Conservation (phyloP, 37 sponge, comb jelly and placozoan genomes). For the Halichondria panicea region DNA sequence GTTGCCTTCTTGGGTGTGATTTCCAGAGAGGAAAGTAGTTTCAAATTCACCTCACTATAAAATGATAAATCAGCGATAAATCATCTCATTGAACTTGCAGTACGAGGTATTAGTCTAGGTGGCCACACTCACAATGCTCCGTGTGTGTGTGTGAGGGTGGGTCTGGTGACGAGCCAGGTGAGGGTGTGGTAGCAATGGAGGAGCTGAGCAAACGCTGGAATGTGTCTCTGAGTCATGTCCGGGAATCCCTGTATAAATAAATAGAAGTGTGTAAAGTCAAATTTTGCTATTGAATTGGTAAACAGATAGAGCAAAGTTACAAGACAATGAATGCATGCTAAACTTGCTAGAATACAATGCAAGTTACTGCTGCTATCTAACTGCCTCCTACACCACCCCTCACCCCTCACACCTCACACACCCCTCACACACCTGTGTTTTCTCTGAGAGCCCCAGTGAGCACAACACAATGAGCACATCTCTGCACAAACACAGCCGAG, state of each 20-base stretch:
- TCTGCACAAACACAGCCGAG: conserved; percentile 20
- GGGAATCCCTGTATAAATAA: not conserved
- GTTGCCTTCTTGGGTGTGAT: too few relatives aligned
- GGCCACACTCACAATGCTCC: conserved; percentile 12
- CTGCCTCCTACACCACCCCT: not conserved
- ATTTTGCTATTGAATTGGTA: too few relatives aligned
- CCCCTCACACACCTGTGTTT: too few relatives aligned
- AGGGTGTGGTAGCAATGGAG: conserved; percentile 28
- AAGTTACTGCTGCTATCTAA: too few relatives aligned
- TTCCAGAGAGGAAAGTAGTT: conserved; percentile 43
- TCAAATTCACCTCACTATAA: conserved; percentile 36
- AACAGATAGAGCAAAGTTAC: too few relatives aligned
- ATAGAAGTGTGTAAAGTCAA: not conserved
- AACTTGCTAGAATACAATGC: too few relatives aligned
- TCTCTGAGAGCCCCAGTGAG: conserved; percentile 1
- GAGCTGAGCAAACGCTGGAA: conserved; percentile 5
- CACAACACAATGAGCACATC: conserved; percentile 43
- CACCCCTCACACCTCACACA: not conserved
- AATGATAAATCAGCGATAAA: not conserved
- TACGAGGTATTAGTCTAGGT: not conserved
- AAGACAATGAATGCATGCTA: too few relatives aligned
- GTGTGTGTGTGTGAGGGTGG: conserved; percentile 1
- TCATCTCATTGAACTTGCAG: not conserved
- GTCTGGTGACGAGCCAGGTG: conserved; percentile 24
- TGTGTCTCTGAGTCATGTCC: conserved; percentile 1